These are phyloP conservation scores for Vidua chalybeata DNA, from an alignment of 2,113 vertebrate genomes.

Conservation along the genomic window DNA sequence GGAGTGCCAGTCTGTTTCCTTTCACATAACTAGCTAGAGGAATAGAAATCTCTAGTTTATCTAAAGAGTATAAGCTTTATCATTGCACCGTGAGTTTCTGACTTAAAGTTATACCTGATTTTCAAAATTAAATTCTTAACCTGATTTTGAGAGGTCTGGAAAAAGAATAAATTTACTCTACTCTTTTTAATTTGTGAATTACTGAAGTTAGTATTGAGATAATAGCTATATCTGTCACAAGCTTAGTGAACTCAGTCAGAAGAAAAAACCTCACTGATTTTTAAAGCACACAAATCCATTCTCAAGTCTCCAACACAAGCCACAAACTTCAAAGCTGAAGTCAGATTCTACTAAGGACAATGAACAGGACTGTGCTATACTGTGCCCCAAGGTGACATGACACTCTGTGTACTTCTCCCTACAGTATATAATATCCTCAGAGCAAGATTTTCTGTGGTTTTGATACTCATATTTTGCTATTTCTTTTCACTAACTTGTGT, in stretches of 20 bases:
- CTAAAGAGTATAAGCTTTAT: not conserved
- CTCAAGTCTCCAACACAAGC: not conserved
- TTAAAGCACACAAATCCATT: not conserved
- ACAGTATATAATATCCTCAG: not conserved
- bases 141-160: not conserved
- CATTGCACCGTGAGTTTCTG: not conserved
- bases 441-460: not conserved
- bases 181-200: not conserved
- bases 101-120: not conserved
- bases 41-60: not conserved
- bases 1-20: not conserved
- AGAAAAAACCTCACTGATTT: not conserved
- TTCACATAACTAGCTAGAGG: not conserved
- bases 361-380: not conserved
- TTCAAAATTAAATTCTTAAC: not conserved
- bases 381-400: not conserved
- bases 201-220: not conserved
- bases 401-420: not conserved
- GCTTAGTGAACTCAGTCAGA: not conserved
- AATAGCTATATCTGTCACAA: not conserved
- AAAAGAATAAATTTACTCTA: not conserved
- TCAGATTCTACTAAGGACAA: not conserved
- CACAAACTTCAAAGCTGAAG: not conserved
- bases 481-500: not conserved
- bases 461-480: not conserved